phyloP scores from a whole-genome alignment of 2,113 vertebrate genomes.

The Campylomormyrus tamandua region DNA sequence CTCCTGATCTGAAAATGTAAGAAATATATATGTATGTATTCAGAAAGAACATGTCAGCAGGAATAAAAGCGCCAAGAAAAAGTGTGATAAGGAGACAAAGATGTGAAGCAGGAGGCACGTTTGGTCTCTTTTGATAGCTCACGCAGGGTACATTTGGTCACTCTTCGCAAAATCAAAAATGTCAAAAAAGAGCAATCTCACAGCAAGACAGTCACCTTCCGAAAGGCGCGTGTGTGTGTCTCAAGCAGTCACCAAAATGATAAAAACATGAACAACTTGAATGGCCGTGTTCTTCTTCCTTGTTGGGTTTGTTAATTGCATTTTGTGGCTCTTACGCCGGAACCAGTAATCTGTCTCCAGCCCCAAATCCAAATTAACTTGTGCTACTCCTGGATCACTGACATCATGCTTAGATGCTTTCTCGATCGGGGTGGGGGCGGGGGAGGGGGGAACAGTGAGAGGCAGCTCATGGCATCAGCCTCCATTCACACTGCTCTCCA shows the following conservation, averaged over 20 bases:
- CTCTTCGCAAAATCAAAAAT: neutral
- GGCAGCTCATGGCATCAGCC: neutral
- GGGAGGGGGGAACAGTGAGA: neutral
- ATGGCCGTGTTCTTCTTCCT: neutral
- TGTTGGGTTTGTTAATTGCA: neutral
- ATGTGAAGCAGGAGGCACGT: neutral
- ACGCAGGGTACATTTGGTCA: neutral
- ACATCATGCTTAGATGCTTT: neutral
- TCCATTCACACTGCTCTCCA: slow-evolving; percentile 24
- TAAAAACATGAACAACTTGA: neutral
- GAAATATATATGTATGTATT: neutral
- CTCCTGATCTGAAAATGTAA: neutral
- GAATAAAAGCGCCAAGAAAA: neutral
- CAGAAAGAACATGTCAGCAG: neutral
- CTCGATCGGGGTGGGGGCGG: neutral
- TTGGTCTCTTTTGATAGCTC: neutral
- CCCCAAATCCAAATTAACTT: neutral
- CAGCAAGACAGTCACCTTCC: neutral
- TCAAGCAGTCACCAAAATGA: neutral
- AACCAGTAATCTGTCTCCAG: neutral
- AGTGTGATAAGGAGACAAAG: neutral
- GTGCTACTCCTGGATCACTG: neutral
- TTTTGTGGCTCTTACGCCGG: neutral
- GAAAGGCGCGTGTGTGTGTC: neutral
- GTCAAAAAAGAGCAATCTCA: neutral